Conservation (phyloP, 1,140 invertebrate genomes). For the Melanaphis sacchari region DNA sequence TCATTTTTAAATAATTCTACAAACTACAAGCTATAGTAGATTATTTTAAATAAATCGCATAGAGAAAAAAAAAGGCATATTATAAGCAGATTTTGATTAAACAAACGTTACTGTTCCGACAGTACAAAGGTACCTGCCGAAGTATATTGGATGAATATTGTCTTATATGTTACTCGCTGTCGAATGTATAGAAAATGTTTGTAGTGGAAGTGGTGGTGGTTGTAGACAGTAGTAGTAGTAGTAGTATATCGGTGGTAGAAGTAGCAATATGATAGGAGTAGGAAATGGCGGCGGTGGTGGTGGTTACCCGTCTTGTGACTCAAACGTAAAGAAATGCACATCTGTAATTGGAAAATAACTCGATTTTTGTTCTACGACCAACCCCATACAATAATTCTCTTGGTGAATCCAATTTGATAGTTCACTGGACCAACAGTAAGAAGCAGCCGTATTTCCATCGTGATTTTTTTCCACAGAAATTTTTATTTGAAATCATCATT, state of each 20-base stretch:
- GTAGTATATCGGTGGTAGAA: neutral
- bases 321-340: slow-evolving; percentile 23
- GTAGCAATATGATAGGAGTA: neutral
- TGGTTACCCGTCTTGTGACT: neutral
- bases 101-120: neutral
- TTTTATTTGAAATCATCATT: slow-evolving; percentile 44
- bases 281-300: neutral
- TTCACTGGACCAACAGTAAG: slow-evolving; percentile 42
- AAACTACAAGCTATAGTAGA: neutral
- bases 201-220: neutral
- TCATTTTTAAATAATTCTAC: neutral
- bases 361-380: slow-evolving; percentile 30
- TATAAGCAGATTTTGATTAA: slow-evolving; percentile 22
- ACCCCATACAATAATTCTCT: slow-evolving; percentile 30
- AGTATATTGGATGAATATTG: neutral
- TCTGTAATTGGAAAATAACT: slow-evolving; percentile 54
- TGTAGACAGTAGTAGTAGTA: too few species aligned
- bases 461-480: slow-evolving; percentile 14
- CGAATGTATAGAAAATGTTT: slow-evolving; percentile 10
- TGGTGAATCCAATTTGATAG: slow-evolving; percentile 50
- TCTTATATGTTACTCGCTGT: slow-evolving; percentile 1
- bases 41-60: neutral
- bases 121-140: neutral
- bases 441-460: neutral
- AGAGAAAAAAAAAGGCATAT: neutral